These are phyloP conservation scores for Paragorgia papillata DNA, from an alignment of 92 coral and sea anemone species.

Conservation along the genomic window DNA sequence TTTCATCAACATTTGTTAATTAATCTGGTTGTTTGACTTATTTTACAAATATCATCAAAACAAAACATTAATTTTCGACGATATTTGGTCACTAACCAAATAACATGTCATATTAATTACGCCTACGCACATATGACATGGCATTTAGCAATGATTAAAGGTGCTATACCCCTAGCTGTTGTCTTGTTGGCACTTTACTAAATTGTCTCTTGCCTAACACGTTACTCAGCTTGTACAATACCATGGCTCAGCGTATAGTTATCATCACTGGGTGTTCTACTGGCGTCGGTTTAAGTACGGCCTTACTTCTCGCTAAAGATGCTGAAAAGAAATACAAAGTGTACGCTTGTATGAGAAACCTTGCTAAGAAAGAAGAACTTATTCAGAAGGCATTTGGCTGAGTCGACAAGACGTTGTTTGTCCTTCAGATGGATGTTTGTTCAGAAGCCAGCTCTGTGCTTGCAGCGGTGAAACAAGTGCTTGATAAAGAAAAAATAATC, in stretches of 20 bases:
- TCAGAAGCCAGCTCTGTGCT: conserved; percentile 86
- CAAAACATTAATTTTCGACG: too few relatives aligned
- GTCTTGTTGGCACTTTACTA: too few relatives aligned
- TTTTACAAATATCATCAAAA: too few relatives aligned
- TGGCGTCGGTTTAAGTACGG: conserved; percentile 84
- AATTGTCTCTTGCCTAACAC: too few relatives aligned
- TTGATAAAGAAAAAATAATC: conserved; percentile 69
- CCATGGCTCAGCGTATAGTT: conserved; percentile 62
- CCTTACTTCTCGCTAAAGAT: conserved; percentile 81
- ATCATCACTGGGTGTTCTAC: conserved; percentile 89
- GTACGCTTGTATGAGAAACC: conserved; percentile 87
- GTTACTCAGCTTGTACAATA: too few relatives aligned
- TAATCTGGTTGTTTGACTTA: too few relatives aligned
- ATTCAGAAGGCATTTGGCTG: conserved; percentile 68
- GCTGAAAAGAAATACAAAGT: conserved; percentile 86
- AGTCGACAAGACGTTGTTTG: conserved; percentile 73
- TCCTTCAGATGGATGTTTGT: conserved; percentile 77
- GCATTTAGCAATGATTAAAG: too few relatives aligned
- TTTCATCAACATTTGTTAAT: too few relatives aligned
- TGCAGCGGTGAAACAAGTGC: conserved; percentile 67
- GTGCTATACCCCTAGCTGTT: too few relatives aligned
- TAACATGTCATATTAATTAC: too few relatives aligned
- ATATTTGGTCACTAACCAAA: too few relatives aligned
- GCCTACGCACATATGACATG: too few relatives aligned
- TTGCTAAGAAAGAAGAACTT: conserved; percentile 66